phyloP scores from a whole-genome alignment of 2,797 vertebrate species.

The Semaprochilodus insignis region DNA sequence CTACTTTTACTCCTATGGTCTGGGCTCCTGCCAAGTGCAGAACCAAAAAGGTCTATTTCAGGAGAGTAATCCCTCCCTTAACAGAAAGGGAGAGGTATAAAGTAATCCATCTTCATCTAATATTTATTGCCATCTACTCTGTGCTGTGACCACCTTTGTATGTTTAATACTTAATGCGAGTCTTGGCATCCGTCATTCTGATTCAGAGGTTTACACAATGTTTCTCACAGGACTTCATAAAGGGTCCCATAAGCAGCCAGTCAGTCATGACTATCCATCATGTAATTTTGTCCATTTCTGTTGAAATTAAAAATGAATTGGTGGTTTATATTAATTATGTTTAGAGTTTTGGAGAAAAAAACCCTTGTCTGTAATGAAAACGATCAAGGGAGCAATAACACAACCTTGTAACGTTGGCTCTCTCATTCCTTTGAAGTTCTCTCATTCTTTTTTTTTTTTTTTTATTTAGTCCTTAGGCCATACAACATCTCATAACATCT shows the following conservation, averaged over 20 bases:
- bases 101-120: conserved; percentile 58
- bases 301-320: conserved; percentile 17
- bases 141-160: conserved; percentile 42
- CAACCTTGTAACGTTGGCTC: neutral
- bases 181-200: conserved; percentile 45
- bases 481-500: conserved; percentile 41
- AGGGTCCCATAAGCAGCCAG: neutral
- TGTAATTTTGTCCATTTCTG: neutral
- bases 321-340: neutral
- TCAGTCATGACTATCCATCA: neutral
- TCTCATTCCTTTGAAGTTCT: conserved; percentile 32
- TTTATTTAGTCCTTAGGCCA: conserved; percentile 25
- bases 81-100: conserved; percentile 31
- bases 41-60: conserved; percentile 24
- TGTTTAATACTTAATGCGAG: conserved; percentile 46
- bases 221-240: conserved; percentile 27
- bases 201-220: conserved; percentile 40
- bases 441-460: too few species aligned
- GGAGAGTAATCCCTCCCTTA: conserved; percentile 18
- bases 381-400: neutral
- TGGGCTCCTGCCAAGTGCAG: neutral
- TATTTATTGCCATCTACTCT: conserved; percentile 49
- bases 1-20: neutral
- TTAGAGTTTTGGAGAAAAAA: neutral
- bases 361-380: neutral